phyloP scores from a whole-genome alignment of 1,140 invertebrate species.

The Lineus longissimus region DNA sequence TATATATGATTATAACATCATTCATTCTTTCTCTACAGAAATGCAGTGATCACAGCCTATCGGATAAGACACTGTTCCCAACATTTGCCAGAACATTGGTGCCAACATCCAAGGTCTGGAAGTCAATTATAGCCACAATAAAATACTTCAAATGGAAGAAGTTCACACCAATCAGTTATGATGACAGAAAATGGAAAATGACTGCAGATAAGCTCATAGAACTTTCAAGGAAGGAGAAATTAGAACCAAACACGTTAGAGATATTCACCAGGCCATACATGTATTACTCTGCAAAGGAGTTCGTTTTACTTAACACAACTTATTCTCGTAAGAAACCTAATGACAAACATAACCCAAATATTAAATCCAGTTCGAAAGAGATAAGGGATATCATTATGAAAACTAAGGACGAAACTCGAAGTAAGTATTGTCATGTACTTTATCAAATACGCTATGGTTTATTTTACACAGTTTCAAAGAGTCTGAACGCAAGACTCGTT shows the following conservation, averaged over 20 bases:
- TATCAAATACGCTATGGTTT: too few relatives aligned
- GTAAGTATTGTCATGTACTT: constrained; percentile 65
- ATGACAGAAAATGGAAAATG: constrained; percentile 64
- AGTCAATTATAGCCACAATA: constrained; percentile 84
- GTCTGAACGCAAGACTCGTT: too few relatives aligned
- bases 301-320: constrained; percentile 20
- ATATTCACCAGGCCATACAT: constrained; percentile 37
- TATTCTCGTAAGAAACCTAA: too few relatives aligned
- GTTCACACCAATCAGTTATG: constrained; percentile 87
- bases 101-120: constrained; percentile 87
- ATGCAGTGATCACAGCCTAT: constrained; percentile 23
- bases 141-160: constrained; percentile 88
- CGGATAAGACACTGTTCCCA: constrained; percentile 44
- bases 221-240: constrained; percentile 64
- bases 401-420: constrained; percentile 55
- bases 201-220: constrained; percentile 72
- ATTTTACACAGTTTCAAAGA: too few relatives aligned
- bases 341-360: too few relatives aligned
- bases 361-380: too few relatives aligned
- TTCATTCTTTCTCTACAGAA: constrained; percentile 64
- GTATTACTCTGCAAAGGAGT: neutral
- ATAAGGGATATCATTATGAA: constrained; percentile 17
- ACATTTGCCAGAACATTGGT: constrained; percentile 92
- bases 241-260: constrained; percentile 61
- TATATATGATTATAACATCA: too few relatives aligned